phyloP scores from a whole-genome alignment of 2,888 invertebrate species.

The Leucophenga maculata region DNA sequence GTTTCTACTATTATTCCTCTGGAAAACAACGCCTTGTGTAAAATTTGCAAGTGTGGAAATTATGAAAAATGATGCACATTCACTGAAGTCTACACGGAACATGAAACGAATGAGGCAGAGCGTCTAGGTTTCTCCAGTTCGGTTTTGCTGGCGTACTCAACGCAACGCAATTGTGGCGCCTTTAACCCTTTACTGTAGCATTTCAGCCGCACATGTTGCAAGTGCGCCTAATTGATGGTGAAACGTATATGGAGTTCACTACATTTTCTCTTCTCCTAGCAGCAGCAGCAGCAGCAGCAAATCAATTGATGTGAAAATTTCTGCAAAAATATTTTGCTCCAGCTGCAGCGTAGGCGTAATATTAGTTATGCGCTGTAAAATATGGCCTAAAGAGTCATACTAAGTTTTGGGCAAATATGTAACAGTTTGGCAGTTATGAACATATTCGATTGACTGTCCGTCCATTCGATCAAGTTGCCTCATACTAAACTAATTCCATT shows the following conservation, averaged over 20 bases:
- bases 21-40: neutral
- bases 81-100: conserved; percentile 4
- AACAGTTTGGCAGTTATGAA: no score
- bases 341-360: conserved; percentile 49
- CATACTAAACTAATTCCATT: no score
- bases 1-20: neutral
- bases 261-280: no score
- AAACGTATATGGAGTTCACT: no score
- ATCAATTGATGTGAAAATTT: conserved; percentile 4
- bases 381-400: no score
- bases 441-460: no score
- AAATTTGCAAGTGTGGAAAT: conserved; percentile 53
- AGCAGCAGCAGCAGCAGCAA: conserved; percentile 11
- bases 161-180: conserved; percentile 9
- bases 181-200: conserved; percentile 10
- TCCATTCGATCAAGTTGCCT: no score
- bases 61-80: conserved; percentile 55
- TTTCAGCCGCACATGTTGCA: conserved; percentile 53
- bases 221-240: conserved; percentile 51
- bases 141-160: no score
- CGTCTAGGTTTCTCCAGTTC: neutral
- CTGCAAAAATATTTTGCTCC: conserved; percentile 2
- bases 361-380: conserved; percentile 32
- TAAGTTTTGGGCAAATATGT: no score
- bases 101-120: neutral